Conservation (phyloP, 2,797 vertebrate genomes). For the Sebastes cheni region DNA sequence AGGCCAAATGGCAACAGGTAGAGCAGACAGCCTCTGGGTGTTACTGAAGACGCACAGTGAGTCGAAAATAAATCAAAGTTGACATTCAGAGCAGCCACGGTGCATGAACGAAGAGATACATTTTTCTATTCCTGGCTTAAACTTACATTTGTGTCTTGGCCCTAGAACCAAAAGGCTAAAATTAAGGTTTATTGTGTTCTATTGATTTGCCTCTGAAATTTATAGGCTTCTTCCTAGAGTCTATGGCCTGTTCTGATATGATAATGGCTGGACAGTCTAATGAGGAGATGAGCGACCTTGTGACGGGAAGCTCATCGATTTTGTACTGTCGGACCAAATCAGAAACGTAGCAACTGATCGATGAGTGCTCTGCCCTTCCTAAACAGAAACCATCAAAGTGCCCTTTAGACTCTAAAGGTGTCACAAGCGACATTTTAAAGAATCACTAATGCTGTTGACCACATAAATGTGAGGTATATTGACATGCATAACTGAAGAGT, state of each 20-base stretch:
- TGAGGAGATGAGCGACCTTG: conserved; percentile 15
- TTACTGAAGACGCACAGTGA: conserved; percentile 2
- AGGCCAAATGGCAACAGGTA: conserved; percentile 19
- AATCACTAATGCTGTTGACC: background rate
- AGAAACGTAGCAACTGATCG: conserved; percentile 28
- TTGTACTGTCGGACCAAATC: conserved; percentile 30
- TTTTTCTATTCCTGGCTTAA: conserved; percentile 1
- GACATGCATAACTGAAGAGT: background rate
- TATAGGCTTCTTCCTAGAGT: conserved; percentile 28
- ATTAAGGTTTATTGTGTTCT: conserved; percentile 30
- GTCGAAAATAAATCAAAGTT: conserved; percentile 14
- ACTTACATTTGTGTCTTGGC: conserved; percentile 20
- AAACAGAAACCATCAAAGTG: conserved; percentile 23
- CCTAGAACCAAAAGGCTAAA: conserved; percentile 30
- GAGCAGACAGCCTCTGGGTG: background rate
- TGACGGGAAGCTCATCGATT: conserved; percentile 32
- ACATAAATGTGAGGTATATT: background rate
- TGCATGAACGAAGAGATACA: background rate
- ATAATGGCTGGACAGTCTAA: conserved; percentile 40
- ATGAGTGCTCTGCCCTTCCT: conserved; percentile 17
- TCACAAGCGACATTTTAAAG: background rate
- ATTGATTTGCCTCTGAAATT: conserved; percentile 49
- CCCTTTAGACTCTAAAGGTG: conserved; percentile 1
- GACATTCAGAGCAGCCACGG: conserved; percentile 2
- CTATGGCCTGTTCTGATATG: conserved; percentile 31